Percentiles rank a stretch among this genome's conserved stretches.
Evolutionary conservation across 2,797 vertebrate species (phyloP).

Genomic region (Spea hammondii): DNA sequence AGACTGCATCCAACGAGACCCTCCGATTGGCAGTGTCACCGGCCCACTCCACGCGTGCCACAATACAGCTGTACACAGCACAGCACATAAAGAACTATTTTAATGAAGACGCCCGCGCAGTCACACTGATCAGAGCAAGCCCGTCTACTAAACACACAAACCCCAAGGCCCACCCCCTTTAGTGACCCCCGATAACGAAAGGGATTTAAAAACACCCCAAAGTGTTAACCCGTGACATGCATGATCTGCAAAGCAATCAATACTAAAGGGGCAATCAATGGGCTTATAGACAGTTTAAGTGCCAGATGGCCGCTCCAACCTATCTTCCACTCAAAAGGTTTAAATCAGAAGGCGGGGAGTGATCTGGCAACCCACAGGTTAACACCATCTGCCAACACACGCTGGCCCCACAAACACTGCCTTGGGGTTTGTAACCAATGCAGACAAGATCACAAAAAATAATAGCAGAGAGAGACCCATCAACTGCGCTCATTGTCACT

Average conservation of each 20-base stretch:
- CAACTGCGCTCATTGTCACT: too few relatives aligned
- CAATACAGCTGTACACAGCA: conserved; percentile 11
- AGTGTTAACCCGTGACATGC: too few relatives aligned
- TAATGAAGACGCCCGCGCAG: too few relatives aligned
- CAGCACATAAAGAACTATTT: conserved; percentile 14
- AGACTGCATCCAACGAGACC: neutral
- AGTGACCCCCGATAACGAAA: too few relatives aligned
- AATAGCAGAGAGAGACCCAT: neutral
- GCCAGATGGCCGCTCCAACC: neutral
- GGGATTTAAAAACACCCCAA: too few relatives aligned
- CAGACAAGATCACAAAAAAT: neutral
- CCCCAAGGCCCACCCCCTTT: too few relatives aligned
- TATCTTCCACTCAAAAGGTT: neutral
- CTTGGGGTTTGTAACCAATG: neutral
- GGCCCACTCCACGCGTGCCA: neutral
- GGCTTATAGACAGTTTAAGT: neutral
- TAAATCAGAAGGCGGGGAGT: neutral
- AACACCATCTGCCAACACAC: conserved; percentile 17
- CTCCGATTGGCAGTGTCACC: conserved; percentile 2
- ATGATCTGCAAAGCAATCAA: too few relatives aligned
- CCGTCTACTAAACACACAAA: too few relatives aligned
- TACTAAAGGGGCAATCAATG: too few relatives aligned
- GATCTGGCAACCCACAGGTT: neutral
- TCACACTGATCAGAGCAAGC: too few relatives aligned
- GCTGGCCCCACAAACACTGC: neutral